Base-by-base conservation (phyloP, 2,888 invertebrate species). In the Dynastes grantii region DNA sequence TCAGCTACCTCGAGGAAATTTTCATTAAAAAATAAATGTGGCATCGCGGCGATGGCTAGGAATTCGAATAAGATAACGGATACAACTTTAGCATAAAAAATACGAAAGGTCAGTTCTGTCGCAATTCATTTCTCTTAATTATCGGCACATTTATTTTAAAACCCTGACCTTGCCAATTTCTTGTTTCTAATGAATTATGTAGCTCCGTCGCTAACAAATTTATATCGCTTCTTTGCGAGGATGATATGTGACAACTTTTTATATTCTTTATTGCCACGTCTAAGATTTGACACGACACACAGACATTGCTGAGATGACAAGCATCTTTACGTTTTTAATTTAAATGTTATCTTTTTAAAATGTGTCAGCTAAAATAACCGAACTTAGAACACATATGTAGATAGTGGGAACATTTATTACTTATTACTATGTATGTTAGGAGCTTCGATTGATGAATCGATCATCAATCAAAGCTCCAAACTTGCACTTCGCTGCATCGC, bases 141-240 rank as follows among this genome's bases (percentile, higher is more conserved):
- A 73, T 61, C 73, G 5, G 40, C 61, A 58, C 73, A 40, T 22
- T 73, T 73, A 61, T 73, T 73, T 73, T 61, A 73, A 61, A 73
- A n/a, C 58, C 58, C 73, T 73, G 73, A 73, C 73, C 73, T 73
- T 73, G 73, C 58, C 73, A 73, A 73, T 73, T 61, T 71, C 68
- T 71, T 73, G 58, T 73, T 37, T 45, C 45, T 45, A 68, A 68
- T 40, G 73, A 22, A 63, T 63, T 63, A 22, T 22, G 22, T 22
- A 11, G 11, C 22, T 29, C 32, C 32, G n/a, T 11, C 32, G 63
- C 29, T 29, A 61, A 32, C 9, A 63, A 3, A 73, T 61, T 61
- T 73, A 29, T 61, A 61, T 40, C n/a, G 3, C 58, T 40, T n/a
- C 16, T 29, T 22, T 58, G 0, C 9, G 63, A 8, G 11, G 32